Evolutionary conservation across 2,797 vertebrate species (phyloP).

Genomic region (Emys orbicularis): DNA sequence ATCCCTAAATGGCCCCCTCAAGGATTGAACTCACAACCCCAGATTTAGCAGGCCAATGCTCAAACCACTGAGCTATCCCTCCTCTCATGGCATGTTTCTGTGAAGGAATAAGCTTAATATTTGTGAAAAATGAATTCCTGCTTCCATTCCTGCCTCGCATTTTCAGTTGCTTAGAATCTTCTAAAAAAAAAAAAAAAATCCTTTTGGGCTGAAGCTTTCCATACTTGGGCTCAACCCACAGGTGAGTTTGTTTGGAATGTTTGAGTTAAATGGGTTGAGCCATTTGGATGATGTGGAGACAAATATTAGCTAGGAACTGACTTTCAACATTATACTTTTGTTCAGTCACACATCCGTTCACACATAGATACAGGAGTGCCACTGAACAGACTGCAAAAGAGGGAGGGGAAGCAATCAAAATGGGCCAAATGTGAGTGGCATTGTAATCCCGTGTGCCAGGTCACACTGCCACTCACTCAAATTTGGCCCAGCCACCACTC

Average conservation of each 20-base stretch:
- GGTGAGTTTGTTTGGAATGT: not conserved
- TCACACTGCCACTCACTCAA: not conserved
- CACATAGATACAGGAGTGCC: not conserved
- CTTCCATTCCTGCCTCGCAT: not conserved
- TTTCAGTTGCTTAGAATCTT: not conserved
- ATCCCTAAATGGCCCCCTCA: too few species aligned
- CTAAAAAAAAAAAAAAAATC: not conserved
- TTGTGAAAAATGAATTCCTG: not conserved
- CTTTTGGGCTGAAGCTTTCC: not conserved
- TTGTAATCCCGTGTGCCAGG: not conserved
- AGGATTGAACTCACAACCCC: too few species aligned
- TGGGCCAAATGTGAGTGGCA: not conserved
- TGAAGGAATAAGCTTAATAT: not conserved
- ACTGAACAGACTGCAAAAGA: not conserved
- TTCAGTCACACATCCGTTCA: not conserved
- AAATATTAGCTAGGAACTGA: not conserved
- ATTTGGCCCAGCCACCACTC: not conserved
- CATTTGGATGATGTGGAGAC: not conserved
- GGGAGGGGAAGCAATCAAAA: not conserved
- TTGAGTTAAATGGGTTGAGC: not conserved
- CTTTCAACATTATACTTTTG: not conserved
- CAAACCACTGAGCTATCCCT: too few species aligned
- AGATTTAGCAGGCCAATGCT: too few species aligned
- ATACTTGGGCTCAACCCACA: not conserved
- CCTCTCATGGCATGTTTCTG: not conserved